Percentiles rank a stretch among this genome's conserved stretches.
These are phyloP conservation scores for Neomorphus geoffroyi DNA, from an alignment of 2,797 vertebrate genomes.

Conservation along the genomic window DNA sequence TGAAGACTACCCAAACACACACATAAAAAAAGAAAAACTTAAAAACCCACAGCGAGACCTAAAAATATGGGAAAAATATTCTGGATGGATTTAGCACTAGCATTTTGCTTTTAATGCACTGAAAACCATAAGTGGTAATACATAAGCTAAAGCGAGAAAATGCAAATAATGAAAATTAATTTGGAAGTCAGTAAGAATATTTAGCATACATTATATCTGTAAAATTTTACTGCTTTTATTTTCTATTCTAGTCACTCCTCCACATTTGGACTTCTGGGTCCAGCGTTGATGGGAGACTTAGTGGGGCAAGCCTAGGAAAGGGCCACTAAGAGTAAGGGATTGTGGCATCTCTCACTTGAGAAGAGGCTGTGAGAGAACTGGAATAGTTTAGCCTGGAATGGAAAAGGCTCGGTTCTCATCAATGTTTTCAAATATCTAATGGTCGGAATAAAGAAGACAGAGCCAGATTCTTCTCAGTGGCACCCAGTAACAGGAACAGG, in stretches of 20 bases:
- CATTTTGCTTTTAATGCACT: not conserved
- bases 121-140: not conserved
- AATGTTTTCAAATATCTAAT: too few species aligned
- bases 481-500: not conserved
- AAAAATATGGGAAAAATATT: fast-evolving
- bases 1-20: not conserved
- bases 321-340: too few species aligned
- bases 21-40: not conserved
- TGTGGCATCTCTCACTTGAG: too few species aligned
- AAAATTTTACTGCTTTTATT: not conserved
- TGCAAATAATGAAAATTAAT: not conserved
- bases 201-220: not conserved
- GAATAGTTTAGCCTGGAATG: too few species aligned
- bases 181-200: not conserved
- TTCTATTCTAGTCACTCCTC: not conserved
- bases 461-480: too few species aligned
- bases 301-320: too few species aligned
- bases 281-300: not conserved
- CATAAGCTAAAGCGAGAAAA: not conserved
- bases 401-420: too few species aligned
- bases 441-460: too few species aligned
- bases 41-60: not conserved
- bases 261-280: not conserved
- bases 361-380: too few species aligned
- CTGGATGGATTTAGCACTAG: not conserved